Conservation (phyloP, 2,888 invertebrate genomes). For the Trichacis sp. region DNA sequence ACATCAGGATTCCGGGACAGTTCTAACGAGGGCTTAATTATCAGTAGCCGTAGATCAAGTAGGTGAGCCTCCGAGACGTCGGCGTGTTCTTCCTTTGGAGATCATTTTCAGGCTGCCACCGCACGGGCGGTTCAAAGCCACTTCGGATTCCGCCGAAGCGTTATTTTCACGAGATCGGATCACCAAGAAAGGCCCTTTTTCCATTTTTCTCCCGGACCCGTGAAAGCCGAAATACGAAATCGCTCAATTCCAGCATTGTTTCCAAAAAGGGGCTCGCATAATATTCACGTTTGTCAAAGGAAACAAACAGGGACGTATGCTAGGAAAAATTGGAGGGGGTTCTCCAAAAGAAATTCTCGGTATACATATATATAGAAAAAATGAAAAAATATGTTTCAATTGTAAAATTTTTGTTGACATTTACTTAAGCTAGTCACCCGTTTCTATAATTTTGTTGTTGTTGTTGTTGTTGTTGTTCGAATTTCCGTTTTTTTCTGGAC, state of each 20-base stretch:
- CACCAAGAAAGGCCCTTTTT: not conserved
- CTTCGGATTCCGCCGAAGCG: not conserved
- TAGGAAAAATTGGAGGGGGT: too few relatives aligned
- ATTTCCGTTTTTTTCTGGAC: too few relatives aligned
- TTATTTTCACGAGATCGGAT: slow-evolving; percentile 17
- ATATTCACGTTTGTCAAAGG: too few relatives aligned
- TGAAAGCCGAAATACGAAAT: not conserved
- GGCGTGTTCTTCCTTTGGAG: slow-evolving; percentile 1
- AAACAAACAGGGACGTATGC: too few relatives aligned
- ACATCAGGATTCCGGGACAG: slow-evolving; percentile 11
- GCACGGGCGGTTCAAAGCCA: slow-evolving; percentile 14
- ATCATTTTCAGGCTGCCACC: slow-evolving; percentile 8
- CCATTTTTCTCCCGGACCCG: not conserved
- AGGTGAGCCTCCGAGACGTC: slow-evolving; percentile 1
- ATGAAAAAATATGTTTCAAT: too few relatives aligned
- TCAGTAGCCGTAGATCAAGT: slow-evolving; percentile 18
- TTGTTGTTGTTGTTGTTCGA: too few relatives aligned
- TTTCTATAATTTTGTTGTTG: too few relatives aligned
- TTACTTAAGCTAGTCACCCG: too few relatives aligned
- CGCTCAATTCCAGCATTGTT: not conserved
- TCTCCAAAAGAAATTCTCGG: too few relatives aligned
- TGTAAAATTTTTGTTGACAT: too few relatives aligned
- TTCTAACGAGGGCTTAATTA: slow-evolving; percentile 21
- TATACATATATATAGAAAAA: too few relatives aligned
- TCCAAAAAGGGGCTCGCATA: too few relatives aligned